Evolutionary conservation across 1,140 invertebrate species (phyloP), one percentile per base, ranked within the genome.

Genomic region (Drosophila bifasciata): DNA sequence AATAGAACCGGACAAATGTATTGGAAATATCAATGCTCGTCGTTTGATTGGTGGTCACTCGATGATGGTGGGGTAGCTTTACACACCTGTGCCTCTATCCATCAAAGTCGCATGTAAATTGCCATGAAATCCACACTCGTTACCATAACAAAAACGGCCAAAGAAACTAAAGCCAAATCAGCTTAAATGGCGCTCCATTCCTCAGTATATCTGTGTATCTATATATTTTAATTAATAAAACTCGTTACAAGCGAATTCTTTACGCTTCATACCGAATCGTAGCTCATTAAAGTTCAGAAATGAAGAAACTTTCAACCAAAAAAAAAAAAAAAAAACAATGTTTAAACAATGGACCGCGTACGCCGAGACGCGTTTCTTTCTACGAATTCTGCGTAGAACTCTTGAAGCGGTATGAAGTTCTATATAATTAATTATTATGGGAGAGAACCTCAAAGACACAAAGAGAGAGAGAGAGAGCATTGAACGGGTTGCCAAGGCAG

Each of bases 361-460:
- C 19, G 8, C 6, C 21, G 50, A 52, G n/a, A 21, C 36, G 50
- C 36, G 50, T 32, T 52, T 58, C 45, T 55, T 64, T 73, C 36
- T 50, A 50, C 39, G 51, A 57, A 64, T 72, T 79, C 40, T 59
- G 28, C 46, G 58, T 41, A 60, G 45, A 62, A 44, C 9, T n/a
- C 16, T 16, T 13, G 25, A 15, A 43, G 44, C 57, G 50, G 44
- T 45, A 13, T 49, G 36, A 48, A 50, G 80, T 76, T 77, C 77
- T 40, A 60, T 68, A 67, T 80, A 73, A 85, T 86, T 85, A 86
- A 81, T 85, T 86, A 86, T 67, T 41, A 71, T 64, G 56, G 68
- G 44, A 67, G 46, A 76, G 51, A 53, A 55, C 64, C 25, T 39
- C 58, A 40, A 67, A 71, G 44, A 53, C n/a, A 41, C 3, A 56